Evolutionary conservation across 2,113 vertebrate species (phyloP).

Genomic region (Mormoops blainvillei): DNA sequence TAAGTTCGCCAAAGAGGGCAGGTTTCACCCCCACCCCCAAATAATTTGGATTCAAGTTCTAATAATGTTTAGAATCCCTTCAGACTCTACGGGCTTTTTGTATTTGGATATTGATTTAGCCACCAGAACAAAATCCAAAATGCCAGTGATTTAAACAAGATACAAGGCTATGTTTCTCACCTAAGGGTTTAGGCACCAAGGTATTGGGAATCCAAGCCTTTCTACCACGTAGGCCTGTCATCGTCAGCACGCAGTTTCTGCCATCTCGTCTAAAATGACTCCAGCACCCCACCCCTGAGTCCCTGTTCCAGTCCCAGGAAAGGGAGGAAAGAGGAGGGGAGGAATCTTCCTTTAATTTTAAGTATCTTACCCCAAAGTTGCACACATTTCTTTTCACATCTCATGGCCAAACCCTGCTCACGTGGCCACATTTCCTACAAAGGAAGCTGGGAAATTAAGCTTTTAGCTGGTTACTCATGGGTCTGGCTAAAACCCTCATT

Average conservation of each 20-base stretch:
- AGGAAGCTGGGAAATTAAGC: background rate
- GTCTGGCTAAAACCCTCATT: background rate
- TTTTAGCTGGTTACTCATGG: background rate
- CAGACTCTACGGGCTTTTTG: background rate
- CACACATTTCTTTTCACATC: background rate
- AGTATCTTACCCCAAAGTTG: background rate
- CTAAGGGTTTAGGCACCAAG: background rate
- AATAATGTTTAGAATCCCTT: background rate
- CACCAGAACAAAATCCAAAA: background rate
- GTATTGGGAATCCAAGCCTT: background rate
- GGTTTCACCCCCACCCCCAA: background rate
- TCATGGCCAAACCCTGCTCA: background rate
- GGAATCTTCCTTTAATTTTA: background rate
- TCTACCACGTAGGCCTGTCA: background rate
- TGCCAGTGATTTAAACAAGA: background rate
- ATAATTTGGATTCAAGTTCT: background rate
- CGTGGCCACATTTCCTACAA: background rate
- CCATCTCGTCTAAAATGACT: background rate
- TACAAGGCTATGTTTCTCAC: background rate
- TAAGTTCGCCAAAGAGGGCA: background rate
- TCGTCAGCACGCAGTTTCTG: background rate
- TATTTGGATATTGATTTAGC: background rate
- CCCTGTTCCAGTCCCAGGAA: background rate
- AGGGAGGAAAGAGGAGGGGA: background rate
- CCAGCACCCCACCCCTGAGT: background rate